Conservation (phyloP, 2,888 invertebrate species). For the Pachycephus smyrnensis region DNA sequence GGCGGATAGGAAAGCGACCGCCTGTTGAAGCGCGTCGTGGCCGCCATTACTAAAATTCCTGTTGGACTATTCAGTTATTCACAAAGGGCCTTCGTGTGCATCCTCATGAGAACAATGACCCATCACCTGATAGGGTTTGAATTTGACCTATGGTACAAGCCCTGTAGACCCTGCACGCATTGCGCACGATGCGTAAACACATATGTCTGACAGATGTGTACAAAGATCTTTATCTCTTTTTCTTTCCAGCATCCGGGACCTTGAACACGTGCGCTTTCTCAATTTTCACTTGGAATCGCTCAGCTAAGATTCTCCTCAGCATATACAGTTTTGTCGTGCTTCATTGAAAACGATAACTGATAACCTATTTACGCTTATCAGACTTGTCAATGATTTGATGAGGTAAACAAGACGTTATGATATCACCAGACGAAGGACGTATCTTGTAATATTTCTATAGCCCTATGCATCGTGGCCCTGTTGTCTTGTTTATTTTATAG, state of each 20-base stretch:
- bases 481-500: not conserved
- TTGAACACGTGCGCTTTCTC: slow-evolving; percentile 31
- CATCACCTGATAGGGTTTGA: slow-evolving; percentile 31
- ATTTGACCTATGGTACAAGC: not conserved
- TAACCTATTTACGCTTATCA: not conserved
- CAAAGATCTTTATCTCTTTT: slow-evolving; percentile 12
- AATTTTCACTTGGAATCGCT: not conserved
- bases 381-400: not conserved
- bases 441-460: not conserved
- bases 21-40: not conserved
- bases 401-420: not conserved
- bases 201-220: slow-evolving; percentile 35
- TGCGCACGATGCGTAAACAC: slow-evolving; percentile 32
- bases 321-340: not conserved
- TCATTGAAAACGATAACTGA: not conserved
- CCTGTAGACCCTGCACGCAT: not conserved
- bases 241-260: slow-evolving; percentile 39
- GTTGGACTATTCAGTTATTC: not conserved
- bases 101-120: not conserved
- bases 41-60: not conserved
- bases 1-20: not conserved
- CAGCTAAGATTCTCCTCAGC: not conserved
- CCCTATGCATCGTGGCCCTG: not conserved
- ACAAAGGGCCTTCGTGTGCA: not conserved
- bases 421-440: not conserved